A percentile compares a stretch with the other conserved stretches of the same genome.
These are phyloP conservation scores for Eubasilissa splendida DNA, from an alignment of 2,888 invertebrate species.

Conservation along the genomic window DNA sequence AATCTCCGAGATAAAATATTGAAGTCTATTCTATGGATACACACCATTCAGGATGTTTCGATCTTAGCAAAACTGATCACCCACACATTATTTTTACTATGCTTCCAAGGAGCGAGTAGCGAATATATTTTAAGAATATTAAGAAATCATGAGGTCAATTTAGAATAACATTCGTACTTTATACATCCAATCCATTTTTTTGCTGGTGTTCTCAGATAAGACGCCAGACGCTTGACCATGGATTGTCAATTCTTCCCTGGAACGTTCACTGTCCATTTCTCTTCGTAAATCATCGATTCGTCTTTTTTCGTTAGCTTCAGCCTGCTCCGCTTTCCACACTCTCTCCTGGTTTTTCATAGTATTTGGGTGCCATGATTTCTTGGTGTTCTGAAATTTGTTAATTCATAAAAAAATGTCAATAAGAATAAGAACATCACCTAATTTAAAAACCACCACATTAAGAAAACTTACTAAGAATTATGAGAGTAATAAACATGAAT, in stretches of 20 bases:
- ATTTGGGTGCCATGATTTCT: constrained; percentile 87
- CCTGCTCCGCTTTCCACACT: constrained; percentile 85
- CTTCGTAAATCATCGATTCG: constrained; percentile 78
- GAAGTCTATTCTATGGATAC: too few relatives aligned
- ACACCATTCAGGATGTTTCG: too few relatives aligned
- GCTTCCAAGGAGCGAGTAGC: too few relatives aligned
- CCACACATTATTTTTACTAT: too few relatives aligned
- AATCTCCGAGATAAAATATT: too few relatives aligned
- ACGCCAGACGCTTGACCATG: constrained; percentile 73
- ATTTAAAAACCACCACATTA: not conserved
- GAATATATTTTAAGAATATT: too few relatives aligned
- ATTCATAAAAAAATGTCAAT: not conserved
- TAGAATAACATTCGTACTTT: constrained; percentile 69
- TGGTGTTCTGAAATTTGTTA: constrained; percentile 74
- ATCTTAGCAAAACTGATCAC: too few relatives aligned
- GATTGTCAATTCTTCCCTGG: constrained; percentile 77
- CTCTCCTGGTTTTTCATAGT: constrained; percentile 84
- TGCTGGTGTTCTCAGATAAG: constrained; percentile 68
- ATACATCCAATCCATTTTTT: constrained; percentile 92
- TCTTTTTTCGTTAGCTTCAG: constrained; percentile 79
- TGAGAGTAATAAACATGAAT: not conserved
- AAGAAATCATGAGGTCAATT: too few relatives aligned
- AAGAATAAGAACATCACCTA: too few relatives aligned
- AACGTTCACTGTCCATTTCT: constrained; percentile 79
- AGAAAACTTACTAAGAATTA: not conserved